A percentile compares a stretch with the other conserved stretches of the same genome.
Conservation (phyloP, 2,888 invertebrate species). For the Creontiades dilutus region DNA sequence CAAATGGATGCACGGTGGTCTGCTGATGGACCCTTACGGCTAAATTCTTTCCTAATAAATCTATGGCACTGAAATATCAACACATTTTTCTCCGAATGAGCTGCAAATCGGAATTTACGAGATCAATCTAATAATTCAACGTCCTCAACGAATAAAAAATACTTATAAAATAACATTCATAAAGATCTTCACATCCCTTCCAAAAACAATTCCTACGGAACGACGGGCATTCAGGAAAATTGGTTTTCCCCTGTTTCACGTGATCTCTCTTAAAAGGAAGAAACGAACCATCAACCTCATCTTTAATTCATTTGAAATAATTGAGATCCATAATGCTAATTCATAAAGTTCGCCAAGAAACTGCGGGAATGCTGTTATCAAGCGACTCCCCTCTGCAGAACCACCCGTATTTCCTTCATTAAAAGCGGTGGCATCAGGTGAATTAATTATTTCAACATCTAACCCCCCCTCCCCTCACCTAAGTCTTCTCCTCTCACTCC, state of each 20-base stretch:
- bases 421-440: constrained; percentile 55
- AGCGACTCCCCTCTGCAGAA: constrained; percentile 13
- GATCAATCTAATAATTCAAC: no score
- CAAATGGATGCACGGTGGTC: no score
- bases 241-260: constrained; percentile 14
- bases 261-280: constrained; percentile 10
- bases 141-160: no score
- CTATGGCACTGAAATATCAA: no score
- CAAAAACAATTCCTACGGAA: no score
- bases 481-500: not conserved
- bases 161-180: no score
- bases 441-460: constrained; percentile 49
- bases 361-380: constrained; percentile 52
- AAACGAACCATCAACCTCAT: constrained; percentile 55
- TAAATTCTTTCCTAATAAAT: no score
- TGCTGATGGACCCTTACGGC: no score
- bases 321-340: constrained; percentile 57
- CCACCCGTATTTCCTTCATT: constrained; percentile 42
- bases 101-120: no score
- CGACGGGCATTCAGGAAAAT: not conserved
- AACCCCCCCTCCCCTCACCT: not conserved
- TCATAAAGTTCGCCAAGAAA: constrained; percentile 36
- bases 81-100: no score
- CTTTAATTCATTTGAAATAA: constrained; percentile 60
- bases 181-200: no score